phyloP scores from a whole-genome alignment of 2,797 vertebrate species.

The Neosalanx taihuensis region DNA sequence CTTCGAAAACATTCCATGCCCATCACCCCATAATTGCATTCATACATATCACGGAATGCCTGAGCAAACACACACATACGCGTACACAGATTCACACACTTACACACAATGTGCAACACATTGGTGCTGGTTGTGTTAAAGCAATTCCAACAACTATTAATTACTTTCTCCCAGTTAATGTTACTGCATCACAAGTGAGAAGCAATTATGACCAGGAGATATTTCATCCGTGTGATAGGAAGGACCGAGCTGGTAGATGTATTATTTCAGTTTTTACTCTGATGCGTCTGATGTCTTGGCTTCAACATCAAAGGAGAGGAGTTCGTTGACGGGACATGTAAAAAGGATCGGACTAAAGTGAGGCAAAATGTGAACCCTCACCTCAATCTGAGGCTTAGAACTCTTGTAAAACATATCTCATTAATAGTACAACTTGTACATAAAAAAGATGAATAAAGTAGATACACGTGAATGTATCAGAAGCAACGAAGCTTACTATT shows the following conservation, averaged over 20 bases:
- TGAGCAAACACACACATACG: not conserved
- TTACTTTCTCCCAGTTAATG: conserved; percentile 21
- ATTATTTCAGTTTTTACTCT: not conserved
- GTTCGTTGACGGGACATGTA: not conserved
- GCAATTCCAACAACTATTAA: conserved; percentile 29
- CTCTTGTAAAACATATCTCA: not conserved
- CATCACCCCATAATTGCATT: no score
- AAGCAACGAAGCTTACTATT: no score
- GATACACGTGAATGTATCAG: no score
- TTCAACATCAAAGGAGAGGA: not conserved
- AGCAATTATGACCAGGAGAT: conserved; percentile 10
- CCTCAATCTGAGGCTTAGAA: not conserved
- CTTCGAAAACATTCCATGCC: no score
- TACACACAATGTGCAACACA: conserved; percentile 5
- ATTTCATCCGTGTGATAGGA: not conserved
- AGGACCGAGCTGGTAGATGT: not conserved
- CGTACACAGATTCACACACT: not conserved
- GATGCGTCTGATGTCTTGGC: not conserved
- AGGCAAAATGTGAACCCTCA: not conserved
- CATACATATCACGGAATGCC: no score
- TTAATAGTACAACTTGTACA: not conserved
- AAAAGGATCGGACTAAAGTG: not conserved
- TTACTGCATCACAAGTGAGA: conserved; percentile 4
- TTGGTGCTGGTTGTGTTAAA: conserved; percentile 28
- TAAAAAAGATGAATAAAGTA: not conserved